Conservation (phyloP, 2,888 invertebrate genomes). For the Sarcophaga variegata region DNA sequence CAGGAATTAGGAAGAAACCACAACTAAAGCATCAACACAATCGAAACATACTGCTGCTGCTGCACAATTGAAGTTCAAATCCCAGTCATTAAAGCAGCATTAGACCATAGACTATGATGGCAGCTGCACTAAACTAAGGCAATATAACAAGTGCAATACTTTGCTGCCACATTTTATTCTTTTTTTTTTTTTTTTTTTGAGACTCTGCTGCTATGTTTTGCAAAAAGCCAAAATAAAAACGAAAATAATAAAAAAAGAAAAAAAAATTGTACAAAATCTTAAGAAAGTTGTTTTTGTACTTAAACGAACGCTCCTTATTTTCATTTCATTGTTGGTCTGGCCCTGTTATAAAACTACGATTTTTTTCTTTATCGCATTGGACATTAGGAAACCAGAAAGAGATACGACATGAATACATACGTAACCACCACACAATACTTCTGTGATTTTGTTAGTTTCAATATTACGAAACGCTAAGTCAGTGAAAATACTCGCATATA, state of each 20-base stretch:
- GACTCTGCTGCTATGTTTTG: neutral
- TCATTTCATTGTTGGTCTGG: slow-evolving; percentile 19
- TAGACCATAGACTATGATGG: neutral
- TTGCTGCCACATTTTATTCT: neutral
- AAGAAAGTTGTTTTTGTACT: slow-evolving; percentile 41
- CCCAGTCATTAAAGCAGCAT: neutral
- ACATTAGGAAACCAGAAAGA: neutral
- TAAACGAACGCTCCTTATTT: slow-evolving; percentile 54
- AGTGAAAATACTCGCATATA: neutral
- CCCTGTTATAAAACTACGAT: slow-evolving; percentile 9
- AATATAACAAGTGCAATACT: slow-evolving; percentile 60
- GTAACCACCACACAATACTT: neutral
- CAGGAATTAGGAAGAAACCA: slow-evolving; percentile 48
- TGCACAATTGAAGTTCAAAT: slow-evolving; percentile 45
- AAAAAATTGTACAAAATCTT: neutral
- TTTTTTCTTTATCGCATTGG: slow-evolving; percentile 1
- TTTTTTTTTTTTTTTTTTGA: no score
- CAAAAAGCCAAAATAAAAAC: neutral
- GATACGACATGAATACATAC: neutral
- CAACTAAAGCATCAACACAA: slow-evolving; percentile 21
- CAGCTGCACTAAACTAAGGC: slow-evolving; percentile 8
- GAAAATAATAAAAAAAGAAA: neutral
- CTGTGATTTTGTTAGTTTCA: neutral
- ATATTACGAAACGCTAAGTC: slow-evolving; percentile 17
- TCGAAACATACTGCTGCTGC: slow-evolving; percentile 11